Conservation (phyloP, 1,140 invertebrate species). For the Thrips palmi region DNA sequence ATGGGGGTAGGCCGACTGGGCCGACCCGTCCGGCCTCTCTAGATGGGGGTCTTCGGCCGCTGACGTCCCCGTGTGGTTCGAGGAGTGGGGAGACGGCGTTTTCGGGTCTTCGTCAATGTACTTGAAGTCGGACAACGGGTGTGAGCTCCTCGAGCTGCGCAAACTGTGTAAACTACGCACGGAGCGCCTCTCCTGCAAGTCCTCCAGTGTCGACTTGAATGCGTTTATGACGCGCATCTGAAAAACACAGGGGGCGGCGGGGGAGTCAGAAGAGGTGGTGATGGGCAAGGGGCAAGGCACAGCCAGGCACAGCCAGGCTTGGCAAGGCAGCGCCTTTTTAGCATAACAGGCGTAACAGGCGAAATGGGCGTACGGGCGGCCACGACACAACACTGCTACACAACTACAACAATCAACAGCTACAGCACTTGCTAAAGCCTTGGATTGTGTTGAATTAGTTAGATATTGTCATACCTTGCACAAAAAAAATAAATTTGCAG, state of each 20-base stretch:
- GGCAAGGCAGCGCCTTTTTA: too few species aligned
- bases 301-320: too few species aligned
- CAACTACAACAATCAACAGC: too few species aligned
- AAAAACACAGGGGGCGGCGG: constrained; percentile 43
- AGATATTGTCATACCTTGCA: too few species aligned
- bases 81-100: constrained; percentile 30
- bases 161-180: constrained; percentile 94
- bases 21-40: constrained; percentile 22
- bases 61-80: constrained; percentile 20
- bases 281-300: too few species aligned
- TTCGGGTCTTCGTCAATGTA: constrained; percentile 79
- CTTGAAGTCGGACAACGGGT: constrained; percentile 73
- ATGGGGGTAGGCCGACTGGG: constrained; percentile 23
- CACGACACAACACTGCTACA: too few species aligned
- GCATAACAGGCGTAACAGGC: too few species aligned
- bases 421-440: too few species aligned
- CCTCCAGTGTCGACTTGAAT: constrained; percentile 99
- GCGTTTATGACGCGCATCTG: constrained; percentile 99
- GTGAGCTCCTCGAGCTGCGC: constrained; percentile 56
- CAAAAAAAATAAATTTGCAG: too few species aligned
- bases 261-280: too few species aligned
- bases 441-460: too few species aligned
- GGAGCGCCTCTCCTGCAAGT: constrained; percentile 95
- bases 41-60: constrained; percentile 22
- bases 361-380: too few species aligned